Evolutionary conservation across 2,113 vertebrate genomes (phyloP).

Genomic region (Myiagra hebetior): DNA sequence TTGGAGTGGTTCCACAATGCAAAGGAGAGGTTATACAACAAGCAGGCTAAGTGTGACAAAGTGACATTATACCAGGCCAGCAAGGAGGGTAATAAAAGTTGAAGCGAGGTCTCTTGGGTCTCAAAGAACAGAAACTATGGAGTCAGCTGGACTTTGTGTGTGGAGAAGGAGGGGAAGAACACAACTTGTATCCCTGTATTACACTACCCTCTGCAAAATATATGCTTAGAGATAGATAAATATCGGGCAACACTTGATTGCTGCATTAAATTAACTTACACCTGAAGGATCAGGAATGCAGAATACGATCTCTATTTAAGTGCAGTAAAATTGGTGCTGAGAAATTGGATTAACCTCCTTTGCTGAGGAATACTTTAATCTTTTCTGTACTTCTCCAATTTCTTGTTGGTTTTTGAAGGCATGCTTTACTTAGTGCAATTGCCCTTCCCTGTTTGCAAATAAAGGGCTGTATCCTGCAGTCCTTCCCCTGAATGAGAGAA

Average conservation of each 20-base stretch:
- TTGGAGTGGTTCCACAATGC: not conserved
- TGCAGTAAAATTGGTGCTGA: slow-evolving; percentile 6
- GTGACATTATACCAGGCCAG: not conserved
- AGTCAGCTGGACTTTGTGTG: not conserved
- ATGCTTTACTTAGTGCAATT: not conserved
- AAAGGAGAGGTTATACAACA: not conserved
- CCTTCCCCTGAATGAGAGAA: not conserved
- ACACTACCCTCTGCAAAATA: not conserved
- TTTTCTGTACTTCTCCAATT: not conserved
- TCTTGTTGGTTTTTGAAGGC: slow-evolving; percentile 10
- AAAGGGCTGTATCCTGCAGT: not conserved
- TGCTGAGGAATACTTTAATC: slow-evolving; percentile 26
- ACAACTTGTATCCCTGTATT: not conserved
- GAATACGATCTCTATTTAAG: not conserved
- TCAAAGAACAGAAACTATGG: not conserved
- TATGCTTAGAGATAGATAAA: not conserved
- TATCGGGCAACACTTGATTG: not conserved
- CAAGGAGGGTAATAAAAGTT: not conserved
- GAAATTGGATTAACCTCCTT: slow-evolving; percentile 40
- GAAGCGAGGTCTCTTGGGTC: not conserved
- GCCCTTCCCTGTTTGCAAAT: slow-evolving; percentile 41
- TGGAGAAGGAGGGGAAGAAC: not conserved
- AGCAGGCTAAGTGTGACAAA: not conserved
- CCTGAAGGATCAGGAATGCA: not conserved
- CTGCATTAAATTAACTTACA: not conserved